These are phyloP conservation scores for Drosophila azteca DNA, from an alignment of 1,140 invertebrate species.

Conservation along the genomic window DNA sequence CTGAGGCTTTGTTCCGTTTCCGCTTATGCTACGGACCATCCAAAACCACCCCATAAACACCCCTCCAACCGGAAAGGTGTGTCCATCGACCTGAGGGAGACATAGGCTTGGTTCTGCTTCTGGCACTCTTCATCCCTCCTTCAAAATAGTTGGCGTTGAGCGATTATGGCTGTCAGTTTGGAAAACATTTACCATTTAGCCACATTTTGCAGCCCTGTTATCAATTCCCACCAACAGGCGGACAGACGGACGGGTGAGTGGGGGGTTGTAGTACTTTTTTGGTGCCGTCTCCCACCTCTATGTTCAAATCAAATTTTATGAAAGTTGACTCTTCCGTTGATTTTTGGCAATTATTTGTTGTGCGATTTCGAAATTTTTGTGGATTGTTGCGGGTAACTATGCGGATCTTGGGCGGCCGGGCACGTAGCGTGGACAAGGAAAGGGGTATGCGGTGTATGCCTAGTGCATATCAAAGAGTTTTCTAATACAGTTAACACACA, in stretches of 20 bases:
- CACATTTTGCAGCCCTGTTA: constrained; percentile 35
- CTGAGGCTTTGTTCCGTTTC: constrained; percentile 75
- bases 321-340: constrained; percentile 63
- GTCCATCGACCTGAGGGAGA: constrained; percentile 60
- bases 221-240: constrained; percentile 47
- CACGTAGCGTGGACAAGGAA: constrained; percentile 49
- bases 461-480: constrained; percentile 70
- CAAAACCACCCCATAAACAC: constrained; percentile 28
- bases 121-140: constrained; percentile 15
- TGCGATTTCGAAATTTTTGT: constrained; percentile 69
- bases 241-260: constrained; percentile 1
- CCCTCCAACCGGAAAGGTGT: constrained; percentile 52
- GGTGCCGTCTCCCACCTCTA: constrained; percentile 27
- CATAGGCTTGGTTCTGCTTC: constrained; percentile 44
- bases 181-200: constrained; percentile 52
- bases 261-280: no score
- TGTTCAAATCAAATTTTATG: constrained; percentile 73
- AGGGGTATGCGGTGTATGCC: constrained; percentile 21
- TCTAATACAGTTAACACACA: constrained; percentile 39
- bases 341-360: constrained; percentile 65
- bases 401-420: constrained; percentile 45
- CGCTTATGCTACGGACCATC: constrained; percentile 10
- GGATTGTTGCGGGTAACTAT: constrained; percentile 40
- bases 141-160: constrained; percentile 52
- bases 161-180: constrained; percentile 74